A percentile compares a stretch with the other conserved stretches of the same genome.
phyloP scores from a whole-genome alignment of 2,888 invertebrate species.

The Eucera pruinosa region DNA sequence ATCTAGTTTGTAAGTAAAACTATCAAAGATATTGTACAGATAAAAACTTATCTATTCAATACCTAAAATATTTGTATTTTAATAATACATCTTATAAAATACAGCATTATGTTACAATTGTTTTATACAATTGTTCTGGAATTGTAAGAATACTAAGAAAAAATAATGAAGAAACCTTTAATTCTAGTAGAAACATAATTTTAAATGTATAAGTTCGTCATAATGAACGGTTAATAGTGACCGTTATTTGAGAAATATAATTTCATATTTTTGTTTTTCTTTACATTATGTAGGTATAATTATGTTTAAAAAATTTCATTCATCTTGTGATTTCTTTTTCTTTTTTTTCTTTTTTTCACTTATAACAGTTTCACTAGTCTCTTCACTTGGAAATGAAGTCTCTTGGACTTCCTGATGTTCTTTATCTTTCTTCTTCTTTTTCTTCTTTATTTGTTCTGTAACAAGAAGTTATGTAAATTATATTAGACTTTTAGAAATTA shows the following conservation, averaged over 20 bases:
- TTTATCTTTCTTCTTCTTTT: constrained; percentile 85
- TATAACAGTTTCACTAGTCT: constrained; percentile 46
- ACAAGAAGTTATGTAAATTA: neutral
- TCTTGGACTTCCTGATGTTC: constrained; percentile 32
- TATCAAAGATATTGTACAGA: neutral
- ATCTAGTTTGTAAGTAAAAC: neutral
- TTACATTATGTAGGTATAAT: constrained; percentile 1
- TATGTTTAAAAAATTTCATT: constrained; percentile 35
- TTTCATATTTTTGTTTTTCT: neutral
- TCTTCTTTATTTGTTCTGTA: constrained; percentile 78
- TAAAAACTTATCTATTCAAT: neutral
- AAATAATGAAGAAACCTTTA: too few relatives aligned
- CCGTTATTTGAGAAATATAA: too few relatives aligned
- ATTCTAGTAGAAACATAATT: too few relatives aligned
- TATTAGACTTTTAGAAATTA: neutral
- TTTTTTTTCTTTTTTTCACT: constrained; percentile 71
- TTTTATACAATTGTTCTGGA: neutral
- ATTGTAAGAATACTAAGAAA: neutral
- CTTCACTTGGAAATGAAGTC: constrained; percentile 47
- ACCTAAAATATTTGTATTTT: constrained; percentile 28
- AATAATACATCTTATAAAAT: constrained; percentile 31
- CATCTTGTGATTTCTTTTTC: constrained; percentile 76
- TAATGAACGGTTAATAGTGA: too few relatives aligned
- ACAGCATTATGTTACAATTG: neutral
- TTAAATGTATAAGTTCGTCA: too few relatives aligned